Evolutionary conservation across 2,797 vertebrate genomes (phyloP), one percentile per base, ranked within the genome.

Genomic region (Chelonia mydas): DNA sequence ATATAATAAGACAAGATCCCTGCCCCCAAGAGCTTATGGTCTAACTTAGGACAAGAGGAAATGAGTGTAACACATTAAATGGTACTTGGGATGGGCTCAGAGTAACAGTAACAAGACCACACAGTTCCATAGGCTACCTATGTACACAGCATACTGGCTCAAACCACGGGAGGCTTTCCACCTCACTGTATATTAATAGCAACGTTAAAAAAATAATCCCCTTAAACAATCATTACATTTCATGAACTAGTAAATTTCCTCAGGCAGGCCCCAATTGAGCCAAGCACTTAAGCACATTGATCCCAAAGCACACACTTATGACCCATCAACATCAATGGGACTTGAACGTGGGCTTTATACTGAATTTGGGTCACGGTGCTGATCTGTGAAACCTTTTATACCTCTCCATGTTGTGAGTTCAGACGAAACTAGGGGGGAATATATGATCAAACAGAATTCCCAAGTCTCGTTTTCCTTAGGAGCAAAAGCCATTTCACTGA

Each of bases 381-480:
- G 88, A 93, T 47, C 2, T 1, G 1, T 13, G 89, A 91, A 80
- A 27, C 7, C n/a, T 86, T 17, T 65, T 59, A 31, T 65, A 86
- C 76, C 65, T 77, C 88, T 90, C 87, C 79, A 80, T 89, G 27
- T 55, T 94, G 41, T 45, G 74, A 85, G 84, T 25, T 91, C 33
- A 0, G 8, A 45, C 82, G 76, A 93, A 54, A 85, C 50, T 76
- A 78, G 55, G 51, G 51, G 82, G 55, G 86, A 82, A 54, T 59
- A 41, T 86, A 41, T 8, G 76, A 55, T 28, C 9, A 5, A 50
- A 37, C 41, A 83, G 21, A 54, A 81, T 81, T 87, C 59, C 65
- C 90, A 3, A 0, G 88, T 84, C 95, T 91, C 92, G 31, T 95
- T 98, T 97, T 94, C 90, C 95, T 97, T 91, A 93, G 96, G 96